phyloP scores from a whole-genome alignment of 2,888 invertebrate genomes.

The Byasa hedistus region DNA sequence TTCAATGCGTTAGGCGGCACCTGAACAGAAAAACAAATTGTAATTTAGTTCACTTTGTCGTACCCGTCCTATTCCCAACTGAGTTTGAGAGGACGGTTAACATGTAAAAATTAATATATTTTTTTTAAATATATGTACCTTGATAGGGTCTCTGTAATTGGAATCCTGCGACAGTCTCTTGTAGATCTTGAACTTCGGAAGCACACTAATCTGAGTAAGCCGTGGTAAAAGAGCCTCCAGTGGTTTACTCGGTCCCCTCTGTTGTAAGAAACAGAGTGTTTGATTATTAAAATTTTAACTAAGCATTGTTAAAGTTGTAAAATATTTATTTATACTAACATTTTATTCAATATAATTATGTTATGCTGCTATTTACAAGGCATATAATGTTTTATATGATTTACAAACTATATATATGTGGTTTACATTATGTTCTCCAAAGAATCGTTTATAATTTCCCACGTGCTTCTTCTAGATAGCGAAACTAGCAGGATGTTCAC shows the following conservation, averaged over 20 bases:
- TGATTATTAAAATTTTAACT: neutral
- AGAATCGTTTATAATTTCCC: too few species aligned
- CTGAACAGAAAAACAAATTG: conserved; percentile 40
- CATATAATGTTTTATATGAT: too few species aligned
- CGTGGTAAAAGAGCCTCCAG: conserved; percentile 56
- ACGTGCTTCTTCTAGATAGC: too few species aligned
- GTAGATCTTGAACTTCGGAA: conserved; percentile 59
- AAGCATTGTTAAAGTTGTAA: neutral
- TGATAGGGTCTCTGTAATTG: conserved; percentile 65
- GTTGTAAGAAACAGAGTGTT: conserved; percentile 15
- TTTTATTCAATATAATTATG: neutral
- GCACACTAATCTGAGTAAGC: conserved; percentile 47
- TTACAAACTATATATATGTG: too few species aligned
- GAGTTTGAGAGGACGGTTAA: too few species aligned
- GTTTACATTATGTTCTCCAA: too few species aligned
- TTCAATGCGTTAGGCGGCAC: conserved; percentile 61
- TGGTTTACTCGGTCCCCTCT: conserved; percentile 57
- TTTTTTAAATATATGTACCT: conserved; percentile 45
- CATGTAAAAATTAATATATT: neutral
- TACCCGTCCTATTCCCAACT: too few species aligned
- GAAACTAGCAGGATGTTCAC: too few species aligned
- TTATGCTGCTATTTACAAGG: neutral
- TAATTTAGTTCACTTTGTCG: neutral
- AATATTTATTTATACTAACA: neutral
- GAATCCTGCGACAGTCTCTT: conserved; percentile 59